Evolutionary conservation across 1,140 invertebrate genomes (phyloP), one percentile per base, ranked within the genome.

Genomic region (Meloidogyne hapla): DNA sequence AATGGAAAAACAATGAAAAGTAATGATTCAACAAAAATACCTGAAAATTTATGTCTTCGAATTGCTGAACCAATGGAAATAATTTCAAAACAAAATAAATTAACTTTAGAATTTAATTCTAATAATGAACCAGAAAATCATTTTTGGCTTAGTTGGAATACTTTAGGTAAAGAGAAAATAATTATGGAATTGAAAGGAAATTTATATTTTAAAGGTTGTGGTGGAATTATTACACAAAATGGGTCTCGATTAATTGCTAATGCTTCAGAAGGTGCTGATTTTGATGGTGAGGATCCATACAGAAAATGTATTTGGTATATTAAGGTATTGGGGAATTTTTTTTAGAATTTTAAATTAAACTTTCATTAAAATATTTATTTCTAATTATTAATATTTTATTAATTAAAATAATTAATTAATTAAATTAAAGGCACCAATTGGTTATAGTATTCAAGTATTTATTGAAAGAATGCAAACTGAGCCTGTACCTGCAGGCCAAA

Each of bases 131-230:
- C 79, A 12, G 83, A 85, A n/a, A 87, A 85, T 70, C 73, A 85
- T 56, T 85, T 85, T 76, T 85, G 84, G 84, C 48, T 85, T 12
- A 79, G 75, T 25, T 85, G 85, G 83, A 69, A 76, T 21, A 85
- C 81, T 28, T 40, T 81, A 15, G 84, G 77, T 78, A 26, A 18
- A 10, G 77, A 1, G 18, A 40, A 23, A 75, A 71, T 42, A 6
- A 25, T n/a, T 18, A 18, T 23, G 18, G n/a, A 48, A 10, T 18
- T 5, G 2, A 62, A 12, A 9, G 28, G 23, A 28, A 38, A 23
- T 74, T 6, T 2, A 18, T 38, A 77, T 78, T n/a, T n/a, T n/a
- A n/a, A 13, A 78, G 77, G 83, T 33, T 84, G 83, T 77, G 83
- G 83, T 23, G 83, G 80, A 8, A 66, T 69, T 38, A 73, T 87